A percentile compares a stretch with the other conserved stretches of the same genome.
These are phyloP conservation scores for Caracal caracal DNA, from an alignment of 2,113 vertebrate genomes.

Conservation along the genomic window DNA sequence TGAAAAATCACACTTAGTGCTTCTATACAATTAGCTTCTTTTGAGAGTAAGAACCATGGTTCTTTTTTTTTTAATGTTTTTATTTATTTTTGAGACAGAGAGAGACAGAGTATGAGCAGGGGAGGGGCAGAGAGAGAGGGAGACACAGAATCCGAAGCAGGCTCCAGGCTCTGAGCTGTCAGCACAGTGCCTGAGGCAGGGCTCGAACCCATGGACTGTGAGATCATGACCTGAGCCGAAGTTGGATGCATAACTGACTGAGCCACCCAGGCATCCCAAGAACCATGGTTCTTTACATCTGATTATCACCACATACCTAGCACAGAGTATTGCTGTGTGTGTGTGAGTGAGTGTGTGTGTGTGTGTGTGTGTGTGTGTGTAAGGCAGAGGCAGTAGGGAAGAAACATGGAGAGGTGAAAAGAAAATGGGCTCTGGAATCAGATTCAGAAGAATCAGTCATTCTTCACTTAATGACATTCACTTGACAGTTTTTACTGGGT, in stretches of 20 bases:
- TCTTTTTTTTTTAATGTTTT: not conserved
- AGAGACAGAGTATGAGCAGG: too few relatives aligned
- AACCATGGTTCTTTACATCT: not conserved
- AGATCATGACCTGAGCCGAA: too few relatives aligned
- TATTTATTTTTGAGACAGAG: too few relatives aligned
- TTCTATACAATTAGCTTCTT: not conserved
- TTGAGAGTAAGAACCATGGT: not conserved
- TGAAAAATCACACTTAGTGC: not conserved
- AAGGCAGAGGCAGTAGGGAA: not conserved
- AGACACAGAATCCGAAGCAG: too few relatives aligned
- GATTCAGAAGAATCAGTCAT: too few relatives aligned
- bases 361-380: not conserved
- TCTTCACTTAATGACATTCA: not conserved
- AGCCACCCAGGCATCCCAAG: not conserved
- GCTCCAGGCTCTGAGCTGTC: too few relatives aligned
- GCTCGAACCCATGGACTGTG: too few relatives aligned
- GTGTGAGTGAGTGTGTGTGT: not conserved
- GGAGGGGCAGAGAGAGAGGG: too few relatives aligned
- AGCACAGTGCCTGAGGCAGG: too few relatives aligned
- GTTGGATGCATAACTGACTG: too few relatives aligned
- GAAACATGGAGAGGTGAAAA: not conserved
- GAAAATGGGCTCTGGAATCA: not conserved
- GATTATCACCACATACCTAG: not conserved
- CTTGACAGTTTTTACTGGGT: not conserved
- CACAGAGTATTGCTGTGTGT: not conserved